Percentiles rank a stretch among this genome's conserved stretches.
These are phyloP conservation scores for Lissonota sp. DNA, from an alignment of 2,888 invertebrate genomes.

Conservation along the genomic window DNA sequence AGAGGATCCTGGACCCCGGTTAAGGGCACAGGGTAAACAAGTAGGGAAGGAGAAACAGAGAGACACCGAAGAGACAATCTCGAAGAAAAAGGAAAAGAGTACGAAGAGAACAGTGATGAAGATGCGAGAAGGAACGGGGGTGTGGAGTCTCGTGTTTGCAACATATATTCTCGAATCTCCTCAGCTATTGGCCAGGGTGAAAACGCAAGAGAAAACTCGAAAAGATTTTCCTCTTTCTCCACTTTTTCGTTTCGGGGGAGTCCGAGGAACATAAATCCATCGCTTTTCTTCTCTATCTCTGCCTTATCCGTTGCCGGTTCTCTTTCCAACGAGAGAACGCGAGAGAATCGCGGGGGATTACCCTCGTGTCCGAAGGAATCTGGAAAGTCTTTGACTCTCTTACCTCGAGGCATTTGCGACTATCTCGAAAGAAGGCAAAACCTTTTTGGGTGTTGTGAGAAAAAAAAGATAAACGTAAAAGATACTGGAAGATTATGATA, in stretches of 20 bases:
- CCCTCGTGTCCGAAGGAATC: conserved; percentile 26
- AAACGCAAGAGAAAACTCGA: conserved; percentile 20
- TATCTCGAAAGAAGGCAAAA: conserved; percentile 34
- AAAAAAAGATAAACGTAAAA: conserved; percentile 19
- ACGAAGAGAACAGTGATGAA: neutral
- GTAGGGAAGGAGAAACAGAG: conserved; percentile 60
- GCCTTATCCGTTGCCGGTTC: conserved; percentile 69
- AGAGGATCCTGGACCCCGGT: conserved; percentile 61
- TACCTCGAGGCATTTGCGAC: conserved; percentile 14
- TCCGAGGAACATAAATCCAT: conserved; percentile 77
- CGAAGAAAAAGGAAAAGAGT: conserved; percentile 14
- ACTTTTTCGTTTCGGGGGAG: conserved; percentile 34
- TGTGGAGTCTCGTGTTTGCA: conserved; percentile 63
- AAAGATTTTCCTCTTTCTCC: neutral
- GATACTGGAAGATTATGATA: conserved; percentile 23
- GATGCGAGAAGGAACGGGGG: conserved; percentile 22
- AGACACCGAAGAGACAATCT: conserved; percentile 54
- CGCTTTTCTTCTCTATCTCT: conserved; percentile 77
- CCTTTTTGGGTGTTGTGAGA: conserved; percentile 7
- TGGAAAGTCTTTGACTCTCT: conserved; percentile 43
- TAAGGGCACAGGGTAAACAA: conserved; percentile 59
- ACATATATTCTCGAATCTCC: conserved; percentile 72
- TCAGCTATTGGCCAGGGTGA: conserved; percentile 23
- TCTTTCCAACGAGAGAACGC: conserved; percentile 42
- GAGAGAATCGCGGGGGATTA: conserved; percentile 67